Evolutionary conservation across 2,113 vertebrate species (phyloP).

Genomic region (Pedionomus torquatus): DNA sequence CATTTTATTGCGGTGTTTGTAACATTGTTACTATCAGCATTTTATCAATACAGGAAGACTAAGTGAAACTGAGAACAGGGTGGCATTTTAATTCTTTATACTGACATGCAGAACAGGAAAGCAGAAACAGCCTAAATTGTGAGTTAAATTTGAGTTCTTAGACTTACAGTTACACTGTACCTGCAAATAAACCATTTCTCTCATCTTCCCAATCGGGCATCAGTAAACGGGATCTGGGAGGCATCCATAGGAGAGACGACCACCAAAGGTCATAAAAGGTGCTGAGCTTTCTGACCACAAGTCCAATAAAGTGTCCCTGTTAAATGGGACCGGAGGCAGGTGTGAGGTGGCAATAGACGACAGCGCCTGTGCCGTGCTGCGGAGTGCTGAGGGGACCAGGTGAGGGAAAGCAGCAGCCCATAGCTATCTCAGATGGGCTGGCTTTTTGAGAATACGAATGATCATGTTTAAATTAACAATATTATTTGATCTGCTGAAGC

Average conservation of each 20-base stretch:
- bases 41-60: background rate
- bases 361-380: fast-evolving
- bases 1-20: background rate
- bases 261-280: background rate
- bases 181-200: background rate
- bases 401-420: background rate
- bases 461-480: background rate
- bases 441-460: background rate
- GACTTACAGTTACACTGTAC: background rate
- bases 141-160: background rate
- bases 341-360: background rate
- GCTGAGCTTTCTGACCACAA: background rate
- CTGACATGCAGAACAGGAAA: background rate
- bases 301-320: background rate
- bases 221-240: background rate
- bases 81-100: background rate
- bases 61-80: background rate
- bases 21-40: background rate
- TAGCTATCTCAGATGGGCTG: background rate
- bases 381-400: background rate
- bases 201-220: background rate
- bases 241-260: background rate
- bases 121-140: background rate
- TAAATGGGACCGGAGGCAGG: background rate
- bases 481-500: background rate